phyloP scores from a whole-genome alignment of 2,113 vertebrate species.

The Ciconia stormi region DNA sequence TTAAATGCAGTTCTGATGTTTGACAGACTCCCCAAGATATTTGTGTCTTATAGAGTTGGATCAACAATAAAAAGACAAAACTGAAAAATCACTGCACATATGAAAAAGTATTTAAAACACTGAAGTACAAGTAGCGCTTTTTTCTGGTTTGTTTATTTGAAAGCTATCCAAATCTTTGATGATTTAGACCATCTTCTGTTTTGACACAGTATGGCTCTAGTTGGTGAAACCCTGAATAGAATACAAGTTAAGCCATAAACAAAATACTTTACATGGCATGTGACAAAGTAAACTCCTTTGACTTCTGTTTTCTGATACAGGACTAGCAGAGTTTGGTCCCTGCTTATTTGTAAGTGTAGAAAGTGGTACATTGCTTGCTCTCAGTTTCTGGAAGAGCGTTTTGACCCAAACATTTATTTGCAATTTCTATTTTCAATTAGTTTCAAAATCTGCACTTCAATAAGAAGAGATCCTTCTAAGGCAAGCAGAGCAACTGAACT shows the following conservation, averaged over 20 bases:
- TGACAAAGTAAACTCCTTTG: background rate
- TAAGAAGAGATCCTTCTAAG: background rate
- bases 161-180: background rate
- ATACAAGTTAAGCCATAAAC: background rate
- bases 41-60: background rate
- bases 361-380: background rate
- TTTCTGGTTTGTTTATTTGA: background rate
- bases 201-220: background rate
- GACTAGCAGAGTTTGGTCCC: too few species aligned
- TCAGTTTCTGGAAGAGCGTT: background rate
- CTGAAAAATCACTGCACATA: background rate
- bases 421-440: background rate
- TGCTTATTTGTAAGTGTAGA: background rate
- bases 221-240: background rate
- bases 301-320: background rate
- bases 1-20: background rate
- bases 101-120: background rate
- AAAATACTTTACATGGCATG: background rate
- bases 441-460: background rate
- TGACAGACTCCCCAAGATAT: background rate
- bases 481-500: background rate
- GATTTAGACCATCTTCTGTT: background rate
- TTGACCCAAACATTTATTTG: background rate
- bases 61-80: background rate
- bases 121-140: background rate